These are phyloP conservation scores for Euzophera pinguis DNA, from an alignment of 2,888 invertebrate genomes.

Conservation along the genomic window DNA sequence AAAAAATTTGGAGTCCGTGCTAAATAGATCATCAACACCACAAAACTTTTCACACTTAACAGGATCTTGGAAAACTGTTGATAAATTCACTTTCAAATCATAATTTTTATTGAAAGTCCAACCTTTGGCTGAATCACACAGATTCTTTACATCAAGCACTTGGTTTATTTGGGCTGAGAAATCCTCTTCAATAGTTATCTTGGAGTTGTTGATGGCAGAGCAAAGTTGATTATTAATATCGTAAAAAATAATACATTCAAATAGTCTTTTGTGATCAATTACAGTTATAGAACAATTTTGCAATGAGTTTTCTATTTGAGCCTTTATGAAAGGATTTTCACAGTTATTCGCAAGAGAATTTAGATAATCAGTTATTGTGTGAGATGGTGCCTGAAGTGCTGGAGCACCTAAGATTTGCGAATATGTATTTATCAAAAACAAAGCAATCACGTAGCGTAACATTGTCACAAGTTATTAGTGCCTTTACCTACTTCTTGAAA, in stretches of 20 bases:
- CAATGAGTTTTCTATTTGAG: slow-evolving; percentile 40
- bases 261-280: slow-evolving; percentile 29
- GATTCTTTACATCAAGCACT: slow-evolving; percentile 37
- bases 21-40: slow-evolving; percentile 37
- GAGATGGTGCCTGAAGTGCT: slow-evolving; percentile 22
- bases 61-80: slow-evolving; percentile 35
- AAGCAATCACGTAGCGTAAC: slow-evolving; percentile 46
- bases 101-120: slow-evolving; percentile 46
- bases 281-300: slow-evolving; percentile 38
- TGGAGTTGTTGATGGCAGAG: slow-evolving; percentile 30
- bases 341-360: slow-evolving; percentile 41
- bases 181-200: slow-evolving; percentile 36
- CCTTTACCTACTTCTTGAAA: background rate
- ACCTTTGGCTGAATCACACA: slow-evolving; percentile 43
- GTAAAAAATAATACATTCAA: slow-evolving; percentile 61
- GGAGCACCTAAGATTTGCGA: slow-evolving; percentile 49
- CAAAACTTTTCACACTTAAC: slow-evolving; percentile 51
- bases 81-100: slow-evolving; percentile 35
- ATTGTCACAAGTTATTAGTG: slow-evolving; percentile 25
- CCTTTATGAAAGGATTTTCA: slow-evolving; percentile 43
- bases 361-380: slow-evolving; percentile 21
- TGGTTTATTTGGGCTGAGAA: slow-evolving; percentile 35
- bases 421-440: slow-evolving; percentile 49
- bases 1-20: slow-evolving; percentile 48
- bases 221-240: slow-evolving; percentile 63